A percentile compares a stretch with the other conserved stretches of the same genome.
Conservation (phyloP, 2,797 vertebrate genomes). For the Steatocranus sp. region DNA sequence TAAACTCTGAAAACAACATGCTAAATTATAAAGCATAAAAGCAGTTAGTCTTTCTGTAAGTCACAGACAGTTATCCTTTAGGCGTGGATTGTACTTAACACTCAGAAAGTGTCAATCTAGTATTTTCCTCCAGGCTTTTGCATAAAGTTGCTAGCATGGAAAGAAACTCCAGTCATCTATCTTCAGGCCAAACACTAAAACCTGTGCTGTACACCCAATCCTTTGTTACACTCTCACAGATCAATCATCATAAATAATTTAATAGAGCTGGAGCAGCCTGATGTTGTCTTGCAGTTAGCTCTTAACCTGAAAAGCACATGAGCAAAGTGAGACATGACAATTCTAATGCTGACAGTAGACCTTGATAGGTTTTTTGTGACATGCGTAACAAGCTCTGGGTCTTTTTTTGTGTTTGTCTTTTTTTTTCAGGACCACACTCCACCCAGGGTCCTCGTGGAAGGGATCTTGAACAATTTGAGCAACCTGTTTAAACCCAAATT, state of each 20-base stretch:
- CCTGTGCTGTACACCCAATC: not conserved
- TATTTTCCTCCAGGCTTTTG: not conserved
- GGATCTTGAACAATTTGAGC: constrained; percentile 80
- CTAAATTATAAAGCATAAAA: not conserved
- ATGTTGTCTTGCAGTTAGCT: not conserved
- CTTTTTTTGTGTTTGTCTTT: not conserved
- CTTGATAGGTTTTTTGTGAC: not conserved
- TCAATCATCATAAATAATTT: not conserved
- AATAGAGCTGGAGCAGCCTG: not conserved
- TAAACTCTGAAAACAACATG: not conserved
- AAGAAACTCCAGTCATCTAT: not conserved
- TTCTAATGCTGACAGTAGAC: not conserved
- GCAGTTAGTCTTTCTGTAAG: not conserved
- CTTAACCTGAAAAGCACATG: not conserved
- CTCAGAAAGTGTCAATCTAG: not conserved
- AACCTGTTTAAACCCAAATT: constrained; percentile 84
- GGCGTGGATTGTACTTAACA: not conserved
- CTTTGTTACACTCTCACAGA: not conserved
- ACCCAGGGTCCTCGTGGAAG: constrained; percentile 73
- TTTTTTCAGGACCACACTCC: constrained; percentile 62
- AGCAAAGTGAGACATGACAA: not conserved
- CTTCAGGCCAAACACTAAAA: not conserved
- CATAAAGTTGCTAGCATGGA: not conserved
- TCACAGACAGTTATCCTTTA: not conserved
- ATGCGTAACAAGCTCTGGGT: not conserved